Evolutionary conservation across 2,113 vertebrate species (phyloP), one percentile per base, ranked within the genome.

Genomic region (Hiodon tergisus): DNA sequence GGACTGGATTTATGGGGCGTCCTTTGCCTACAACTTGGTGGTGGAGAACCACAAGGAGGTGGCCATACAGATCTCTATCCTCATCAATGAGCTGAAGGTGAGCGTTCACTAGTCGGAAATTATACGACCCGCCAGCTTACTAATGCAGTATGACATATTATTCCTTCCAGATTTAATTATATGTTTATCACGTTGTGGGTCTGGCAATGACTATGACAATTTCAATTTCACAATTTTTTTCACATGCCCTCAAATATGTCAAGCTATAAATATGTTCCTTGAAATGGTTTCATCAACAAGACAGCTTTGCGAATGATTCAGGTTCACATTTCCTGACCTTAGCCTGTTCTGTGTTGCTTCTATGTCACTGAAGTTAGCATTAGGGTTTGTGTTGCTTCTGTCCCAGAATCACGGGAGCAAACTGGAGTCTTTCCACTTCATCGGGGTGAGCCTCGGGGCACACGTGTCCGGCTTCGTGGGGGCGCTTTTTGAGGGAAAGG

Each of bases 391-490:
- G 66, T 6, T 78, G 55, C 17, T 14, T 74, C 65, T 17, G 3
- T 65, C 60, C 6, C 84, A 99, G 97, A 82, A 75, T 46, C 81
- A 92, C 17, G 95, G 96, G 61, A 88, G 85, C 69, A 86, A 85
- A 0, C 71, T 90, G n/a, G 86, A 93, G 75, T 94, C 94, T 2
- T 87, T 98, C 80, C 97, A 99, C 86, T 89, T 98, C 75, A 95
- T 99, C 58, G 96, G 96, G 3, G 79, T 98, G 47, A 98, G 96
- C 82, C 91, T 98, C 0, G 97, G 97, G 57, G 96, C 96, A 0
- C 96, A 99, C 0, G 94, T 97, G 0, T 92, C 90, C 5, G 96
- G 96, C 59, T 91, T 94, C 69, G 94, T 98, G 16, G 97, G 97
- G 60, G 91, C 94, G 6, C 87, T 97, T 60, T 94, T 94, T 0